Evolutionary conservation across 2,888 invertebrate genomes (phyloP).

Genomic region (Brachypalpus laphriformis): DNA sequence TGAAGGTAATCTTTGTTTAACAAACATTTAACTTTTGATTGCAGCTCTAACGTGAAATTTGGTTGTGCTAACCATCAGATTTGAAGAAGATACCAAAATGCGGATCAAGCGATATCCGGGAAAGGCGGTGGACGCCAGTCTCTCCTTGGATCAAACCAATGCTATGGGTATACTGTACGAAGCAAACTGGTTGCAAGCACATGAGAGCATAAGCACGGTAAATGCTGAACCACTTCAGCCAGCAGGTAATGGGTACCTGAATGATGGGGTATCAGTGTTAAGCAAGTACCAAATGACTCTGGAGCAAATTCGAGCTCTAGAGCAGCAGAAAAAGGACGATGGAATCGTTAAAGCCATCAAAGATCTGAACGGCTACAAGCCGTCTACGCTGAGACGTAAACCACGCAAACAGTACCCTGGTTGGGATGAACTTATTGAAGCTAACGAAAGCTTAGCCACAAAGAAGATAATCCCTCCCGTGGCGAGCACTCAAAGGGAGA

Average conservation of each 20-base stretch:
- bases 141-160: conserved; percentile 88
- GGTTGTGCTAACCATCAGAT: conserved; percentile 42
- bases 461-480: conserved; percentile 15
- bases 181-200: conserved; percentile 92
- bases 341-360: conserved; percentile 84
- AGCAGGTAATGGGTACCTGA: conserved; percentile 77
- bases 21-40: conserved; percentile 66
- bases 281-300: conserved; percentile 86
- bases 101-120: conserved; percentile 94
- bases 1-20: conserved; percentile 43
- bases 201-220: conserved; percentile 76
- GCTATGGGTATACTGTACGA: conserved; percentile 91
- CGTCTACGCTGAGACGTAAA: conserved; percentile 85
- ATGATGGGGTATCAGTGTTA: conserved; percentile 81
- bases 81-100: conserved; percentile 83
- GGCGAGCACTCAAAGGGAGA: neutral
- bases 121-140: conserved; percentile 88
- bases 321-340: conserved; percentile 82
- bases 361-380: conserved; percentile 86
- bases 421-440: conserved; percentile 83
- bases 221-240: conserved; percentile 63
- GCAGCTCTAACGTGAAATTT: conserved; percentile 63
- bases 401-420: conserved; percentile 85
- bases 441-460: conserved; percentile 67
- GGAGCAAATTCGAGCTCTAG: conserved; percentile 84